phyloP scores from a whole-genome alignment of 2,113 vertebrate genomes.

The Numenius arquata region DNA sequence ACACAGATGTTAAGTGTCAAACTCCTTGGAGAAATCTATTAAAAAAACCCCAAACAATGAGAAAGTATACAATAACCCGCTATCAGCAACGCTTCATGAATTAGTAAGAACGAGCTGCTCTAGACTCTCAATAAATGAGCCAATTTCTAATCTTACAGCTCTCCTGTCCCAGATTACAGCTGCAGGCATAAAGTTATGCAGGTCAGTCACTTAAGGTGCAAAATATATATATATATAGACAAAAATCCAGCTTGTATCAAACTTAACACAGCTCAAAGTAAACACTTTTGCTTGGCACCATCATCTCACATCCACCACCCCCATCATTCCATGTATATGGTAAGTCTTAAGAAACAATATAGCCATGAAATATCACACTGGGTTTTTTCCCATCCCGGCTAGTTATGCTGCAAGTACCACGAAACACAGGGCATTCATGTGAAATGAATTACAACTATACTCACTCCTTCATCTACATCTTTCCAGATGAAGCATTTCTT shows the following conservation, averaged over 20 bases:
- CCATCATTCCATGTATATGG: accelerated
- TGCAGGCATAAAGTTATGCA: not conserved
- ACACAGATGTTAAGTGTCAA: not conserved
- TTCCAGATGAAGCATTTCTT: not conserved
- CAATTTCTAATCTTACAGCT: not conserved
- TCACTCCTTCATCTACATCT: not conserved
- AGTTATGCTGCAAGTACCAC: not conserved
- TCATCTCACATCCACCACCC: not conserved
- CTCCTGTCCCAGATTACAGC: not conserved
- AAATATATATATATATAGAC: not conserved
- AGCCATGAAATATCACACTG: not conserved
- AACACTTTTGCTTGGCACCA: not conserved
- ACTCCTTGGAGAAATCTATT: not conserved
- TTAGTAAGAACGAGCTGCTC: not conserved
- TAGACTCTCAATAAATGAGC: not conserved
- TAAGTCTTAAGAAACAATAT: not conserved
- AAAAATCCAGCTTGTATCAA: not conserved
- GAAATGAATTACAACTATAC: not conserved
- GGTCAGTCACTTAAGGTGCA: not conserved
- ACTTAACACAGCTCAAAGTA: not conserved
- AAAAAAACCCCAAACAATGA: not conserved
- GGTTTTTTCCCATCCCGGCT: not conserved
- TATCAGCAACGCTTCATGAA: not conserved
- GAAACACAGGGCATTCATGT: accelerated
- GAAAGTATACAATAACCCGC: not conserved